Base-by-base conservation (phyloP, 2,888 invertebrate genomes). In the Argyresthia albistria region DNA sequence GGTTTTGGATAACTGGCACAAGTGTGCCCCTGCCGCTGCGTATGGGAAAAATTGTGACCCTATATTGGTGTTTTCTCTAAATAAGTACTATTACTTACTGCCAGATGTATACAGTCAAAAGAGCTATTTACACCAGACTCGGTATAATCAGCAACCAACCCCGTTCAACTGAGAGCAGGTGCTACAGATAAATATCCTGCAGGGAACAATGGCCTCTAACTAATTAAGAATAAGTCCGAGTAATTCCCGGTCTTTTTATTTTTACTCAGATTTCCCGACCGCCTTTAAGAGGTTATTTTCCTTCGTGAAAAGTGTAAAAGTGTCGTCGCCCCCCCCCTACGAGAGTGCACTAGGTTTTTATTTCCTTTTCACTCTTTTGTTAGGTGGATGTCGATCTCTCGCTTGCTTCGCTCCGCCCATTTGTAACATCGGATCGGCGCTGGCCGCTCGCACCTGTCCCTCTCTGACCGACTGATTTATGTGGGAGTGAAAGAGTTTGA, bases 401-500 rank as follows among this genome's bases (percentile, higher is more conserved):
- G 80, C 75, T 76, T 73, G 72, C 9, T 37, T 12, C 66, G 80
- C 86, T 78, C 86, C 86, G 84, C 87, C 87, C 87, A 86, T 83
- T 83, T 82, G 82, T 84, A 83, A 84, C 80, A 83, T 84, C 84
- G 83, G 79, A 77, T 81, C 80, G 67, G 70, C 76, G 79, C 71
- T 80, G 46, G 50, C 52, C 36, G 46, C 76, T 73, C 73, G 79
- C 84, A 81, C 82, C 86, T 84, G 86, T 87, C 87, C 81, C 82
- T 78, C 77, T 87, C 87, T 69, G 70, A 72, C 73, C 77, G 73
- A 67, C 80, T 84, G 87, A 87, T 86, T 86, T 84, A 86, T 86
- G 86, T 84, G 86, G 74, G 87, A 83, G 87, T 73, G 87, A 87
- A 73, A 80, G 80, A 76, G 78, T 76, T 82, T 87, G 86, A 87